Evolutionary conservation across 2,113 vertebrate genomes (phyloP), one percentile per base, ranked within the genome.

Genomic region (Aviceda subcristata): DNA sequence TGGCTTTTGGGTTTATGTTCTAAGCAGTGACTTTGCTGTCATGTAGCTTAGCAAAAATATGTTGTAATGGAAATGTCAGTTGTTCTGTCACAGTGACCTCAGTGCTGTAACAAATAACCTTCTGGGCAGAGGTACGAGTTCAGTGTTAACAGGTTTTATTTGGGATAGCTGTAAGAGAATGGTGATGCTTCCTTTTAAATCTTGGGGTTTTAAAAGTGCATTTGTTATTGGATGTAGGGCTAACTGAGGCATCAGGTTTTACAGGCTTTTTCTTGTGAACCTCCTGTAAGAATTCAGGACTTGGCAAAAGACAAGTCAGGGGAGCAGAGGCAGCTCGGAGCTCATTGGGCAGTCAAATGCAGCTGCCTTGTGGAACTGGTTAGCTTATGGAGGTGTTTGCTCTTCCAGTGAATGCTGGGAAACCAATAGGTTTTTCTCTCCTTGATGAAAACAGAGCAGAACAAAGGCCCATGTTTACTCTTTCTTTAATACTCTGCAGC

Each of bases 371-470:
- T 39, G 60, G 60, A 72, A 36, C 24, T 74, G 27, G 12, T 45
- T 38, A 56, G 18, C n/a, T 7, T 36, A 27, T 22, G 75, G 66
- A 75, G 60, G 43, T 5, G 17, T 46, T 46, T 81, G 11, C 4
- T 60, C 24, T 79, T 78, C 43, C 36, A 15, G 13, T 34, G 11
- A 72, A 2, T 27, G 15, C 50, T 68, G 87, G 57, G 46, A 62
- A 71, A 24, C 12, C 1, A 2, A 4, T 56, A 14, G 1, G 1
- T 22, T 68, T 55, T 75, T 11, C 6, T 11, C 12, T 53, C 14
- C 12, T 67, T 72, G 30, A 6, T n/a, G 10, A 64, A 72, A 63
- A 30, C 5, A 9, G 2, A 21, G 14, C 34, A 60, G 24, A 85
- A 30, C 11, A 30, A 36, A 50, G 32, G 7, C 41, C 26, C 4